Percentiles rank a stretch among this genome's conserved stretches.
phyloP scores from a whole-genome alignment of 2,888 invertebrate genomes.

The Candidula unifasciata region DNA sequence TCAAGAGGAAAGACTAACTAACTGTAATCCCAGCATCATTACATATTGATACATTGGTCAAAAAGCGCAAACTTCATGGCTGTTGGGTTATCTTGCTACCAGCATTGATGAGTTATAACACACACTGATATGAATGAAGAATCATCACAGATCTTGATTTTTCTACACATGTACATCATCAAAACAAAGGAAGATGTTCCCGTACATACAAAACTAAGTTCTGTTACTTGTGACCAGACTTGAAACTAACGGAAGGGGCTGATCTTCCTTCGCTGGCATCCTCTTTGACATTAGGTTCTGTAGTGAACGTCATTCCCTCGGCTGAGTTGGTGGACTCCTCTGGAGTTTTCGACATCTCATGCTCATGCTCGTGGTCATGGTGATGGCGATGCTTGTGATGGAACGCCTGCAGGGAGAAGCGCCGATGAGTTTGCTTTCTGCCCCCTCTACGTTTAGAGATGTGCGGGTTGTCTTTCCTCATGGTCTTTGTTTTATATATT shows the following conservation, averaged over 20 bases:
- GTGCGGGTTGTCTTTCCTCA: constrained; percentile 96
- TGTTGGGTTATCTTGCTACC: too few species aligned
- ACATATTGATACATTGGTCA: too few species aligned
- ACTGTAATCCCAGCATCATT: too few species aligned
- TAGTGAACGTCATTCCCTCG: constrained; percentile 82
- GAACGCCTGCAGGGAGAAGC: constrained; percentile 89
- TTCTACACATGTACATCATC: background rate
- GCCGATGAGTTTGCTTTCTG: constrained; percentile 82
- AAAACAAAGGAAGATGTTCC: background rate
- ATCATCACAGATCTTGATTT: too few species aligned
- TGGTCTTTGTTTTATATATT: constrained; percentile 92
- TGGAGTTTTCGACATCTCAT: constrained; percentile 90
- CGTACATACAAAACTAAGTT: background rate
- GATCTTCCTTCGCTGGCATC: constrained; percentile 59
- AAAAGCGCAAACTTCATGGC: too few species aligned
- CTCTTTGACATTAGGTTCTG: constrained; percentile 67
- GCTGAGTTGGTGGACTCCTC: constrained; percentile 94
- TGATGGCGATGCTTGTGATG: constrained; percentile 84
- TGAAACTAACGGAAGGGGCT: constrained; percentile 73
- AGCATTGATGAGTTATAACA: too few species aligned
- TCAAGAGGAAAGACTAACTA: too few species aligned
- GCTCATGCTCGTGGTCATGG: constrained; percentile 75
- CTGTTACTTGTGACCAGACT: constrained; percentile 69
- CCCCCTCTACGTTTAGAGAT: constrained; percentile 95
- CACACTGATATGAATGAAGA: too few species aligned